These are phyloP conservation scores for Aphodius sticticus DNA, from an alignment of 2,888 invertebrate genomes.

Conservation along the genomic window DNA sequence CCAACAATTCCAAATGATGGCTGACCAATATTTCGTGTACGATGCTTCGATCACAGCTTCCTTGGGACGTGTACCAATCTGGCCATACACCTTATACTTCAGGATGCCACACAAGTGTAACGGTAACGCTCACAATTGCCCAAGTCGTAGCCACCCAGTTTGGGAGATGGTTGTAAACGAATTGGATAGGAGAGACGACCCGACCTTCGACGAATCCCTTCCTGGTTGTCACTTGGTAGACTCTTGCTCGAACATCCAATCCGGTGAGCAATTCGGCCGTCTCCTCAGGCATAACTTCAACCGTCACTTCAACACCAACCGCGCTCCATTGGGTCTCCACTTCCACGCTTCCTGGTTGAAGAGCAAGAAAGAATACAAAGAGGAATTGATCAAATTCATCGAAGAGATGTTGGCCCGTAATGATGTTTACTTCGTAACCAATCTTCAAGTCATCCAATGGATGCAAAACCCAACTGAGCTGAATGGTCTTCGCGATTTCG, in stretches of 20 bases:
- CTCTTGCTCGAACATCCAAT: constrained; percentile 91
- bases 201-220: constrained; percentile 90
- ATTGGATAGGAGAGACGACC: constrained; percentile 91
- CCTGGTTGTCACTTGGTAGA: constrained; percentile 96
- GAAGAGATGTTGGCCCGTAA: constrained; percentile 90
- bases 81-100: constrained; percentile 98
- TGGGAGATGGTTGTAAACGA: constrained; percentile 99
- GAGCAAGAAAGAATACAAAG: constrained; percentile 91
- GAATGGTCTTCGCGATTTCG: constrained; percentile 86
- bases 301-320: constrained; percentile 91
- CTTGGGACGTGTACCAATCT: constrained; percentile 87
- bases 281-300: constrained; percentile 94
- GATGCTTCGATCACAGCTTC: constrained; percentile 95
- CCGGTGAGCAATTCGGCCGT: constrained; percentile 88
- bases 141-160: constrained; percentile 88
- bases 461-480: constrained; percentile 94
- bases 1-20: constrained; percentile 97
- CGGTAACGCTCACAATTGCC: constrained; percentile 93
- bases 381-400: constrained; percentile 90
- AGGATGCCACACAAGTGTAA: constrained; percentile 96
- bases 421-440: constrained; percentile 93
- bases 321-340: constrained; percentile 90
- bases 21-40: constrained; percentile 92
- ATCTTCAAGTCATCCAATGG: constrained; percentile 91
- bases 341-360: constrained; percentile 97